Evolutionary conservation across 2,113 vertebrate genomes (phyloP).

Genomic region (Tiliqua scincoides): DNA sequence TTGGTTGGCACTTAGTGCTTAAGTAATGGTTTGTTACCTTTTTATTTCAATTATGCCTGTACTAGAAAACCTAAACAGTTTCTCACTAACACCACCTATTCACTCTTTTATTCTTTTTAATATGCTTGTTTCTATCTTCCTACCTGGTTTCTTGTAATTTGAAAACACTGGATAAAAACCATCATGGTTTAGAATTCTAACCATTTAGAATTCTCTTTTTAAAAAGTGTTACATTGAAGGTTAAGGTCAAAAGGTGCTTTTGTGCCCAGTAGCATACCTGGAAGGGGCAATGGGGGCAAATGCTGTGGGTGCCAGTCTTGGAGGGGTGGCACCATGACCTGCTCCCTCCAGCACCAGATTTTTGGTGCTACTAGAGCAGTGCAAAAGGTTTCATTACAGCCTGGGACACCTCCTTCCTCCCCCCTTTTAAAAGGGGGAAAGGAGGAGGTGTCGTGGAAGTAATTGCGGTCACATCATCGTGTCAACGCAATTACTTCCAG

Average conservation of each 20-base stretch:
- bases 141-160: slow-evolving; percentile 2
- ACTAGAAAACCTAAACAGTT: slow-evolving; percentile 18
- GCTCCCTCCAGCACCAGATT: no score
- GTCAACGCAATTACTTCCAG: no score
- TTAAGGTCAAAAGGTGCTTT: neutral
- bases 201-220: neutral
- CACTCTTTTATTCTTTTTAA: slow-evolving; percentile 14
- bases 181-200: neutral
- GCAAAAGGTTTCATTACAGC: no score
- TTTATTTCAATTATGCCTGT: slow-evolving; percentile 16
- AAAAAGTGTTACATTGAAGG: neutral
- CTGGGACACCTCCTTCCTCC: no score
- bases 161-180: neutral
- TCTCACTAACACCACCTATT: neutral
- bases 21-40: slow-evolving; percentile 31
- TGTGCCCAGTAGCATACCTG: no score
- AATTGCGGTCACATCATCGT: no score
- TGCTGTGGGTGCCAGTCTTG: no score
- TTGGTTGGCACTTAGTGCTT: slow-evolving; percentile 13
- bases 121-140: neutral
- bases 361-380: no score
- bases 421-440: no score
- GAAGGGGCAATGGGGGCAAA: no score
- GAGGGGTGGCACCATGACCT: no score
- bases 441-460: no score